Evolutionary conservation across 1,140 invertebrate species (phyloP).

Genomic region (Neomicropteryx cornuta): DNA sequence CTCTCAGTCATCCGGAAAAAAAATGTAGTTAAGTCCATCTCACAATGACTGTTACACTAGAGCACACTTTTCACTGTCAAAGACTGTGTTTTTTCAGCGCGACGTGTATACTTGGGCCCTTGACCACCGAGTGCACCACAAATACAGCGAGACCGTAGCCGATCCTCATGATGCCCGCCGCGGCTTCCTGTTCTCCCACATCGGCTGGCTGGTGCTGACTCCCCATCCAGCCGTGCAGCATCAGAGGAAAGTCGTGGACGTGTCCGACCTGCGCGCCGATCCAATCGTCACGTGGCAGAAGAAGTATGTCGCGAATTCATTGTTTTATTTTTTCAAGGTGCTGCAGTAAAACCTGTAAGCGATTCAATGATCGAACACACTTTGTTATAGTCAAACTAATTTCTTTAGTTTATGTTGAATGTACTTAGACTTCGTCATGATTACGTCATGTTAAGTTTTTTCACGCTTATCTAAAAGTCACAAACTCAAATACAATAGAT

Average conservation of each 20-base stretch:
- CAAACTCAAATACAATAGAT: no score
- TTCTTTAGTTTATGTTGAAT: no score
- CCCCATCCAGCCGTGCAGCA: conserved; percentile 68
- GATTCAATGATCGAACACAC: no score
- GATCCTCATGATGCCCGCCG: conserved; percentile 74
- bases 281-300: conserved; percentile 79
- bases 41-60: no score
- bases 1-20: no score
- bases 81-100: conserved; percentile 36
- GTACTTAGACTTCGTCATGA: no score
- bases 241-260: conserved; percentile 65
- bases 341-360: no score
- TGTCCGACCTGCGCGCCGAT: conserved; percentile 75
- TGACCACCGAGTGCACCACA: conserved; percentile 76
- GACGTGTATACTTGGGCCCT: conserved; percentile 68
- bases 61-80: not conserved
- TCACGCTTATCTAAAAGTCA: no score
- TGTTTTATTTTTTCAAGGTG: conserved; percentile 6
- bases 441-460: no score
- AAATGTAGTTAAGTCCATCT: no score
- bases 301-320: conserved; percentile 36
- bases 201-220: conserved; percentile 68
- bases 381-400: no score
- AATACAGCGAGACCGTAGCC: conserved; percentile 69
- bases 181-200: conserved; percentile 73